These are phyloP conservation scores for Pteromalus puparum DNA, from an alignment of 1,140 invertebrate genomes.

Conservation along the genomic window DNA sequence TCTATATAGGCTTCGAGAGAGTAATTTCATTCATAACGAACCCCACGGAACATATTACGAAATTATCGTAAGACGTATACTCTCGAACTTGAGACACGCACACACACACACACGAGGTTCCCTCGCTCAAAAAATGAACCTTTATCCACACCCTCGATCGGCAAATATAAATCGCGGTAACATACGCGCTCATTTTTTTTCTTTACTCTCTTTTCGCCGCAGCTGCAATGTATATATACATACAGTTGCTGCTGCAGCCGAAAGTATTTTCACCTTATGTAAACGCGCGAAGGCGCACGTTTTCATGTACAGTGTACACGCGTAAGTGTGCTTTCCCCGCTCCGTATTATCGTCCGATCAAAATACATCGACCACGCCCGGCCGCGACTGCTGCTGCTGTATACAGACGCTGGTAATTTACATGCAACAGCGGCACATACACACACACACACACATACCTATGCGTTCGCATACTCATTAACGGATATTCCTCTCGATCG, in stretches of 20 bases:
- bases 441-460: not conserved
- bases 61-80: no score
- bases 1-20: no score
- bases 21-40: not conserved
- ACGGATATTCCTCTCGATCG: not conserved
- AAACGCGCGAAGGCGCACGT: slow-evolving; percentile 60
- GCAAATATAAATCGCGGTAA: no score
- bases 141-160: no score
- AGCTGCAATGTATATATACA: no score
- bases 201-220: slow-evolving; percentile 14
- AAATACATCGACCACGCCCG: slow-evolving; percentile 53
- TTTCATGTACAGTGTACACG: slow-evolving; percentile 54
- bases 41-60: no score
- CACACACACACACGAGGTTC: no score
- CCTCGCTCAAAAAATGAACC: no score
- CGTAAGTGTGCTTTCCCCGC: slow-evolving; percentile 64
- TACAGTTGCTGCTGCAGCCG: not conserved
- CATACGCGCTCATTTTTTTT: not conserved
- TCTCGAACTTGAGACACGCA: no score
- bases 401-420: not conserved
- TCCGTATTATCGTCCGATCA: slow-evolving; percentile 53
- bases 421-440: not conserved
- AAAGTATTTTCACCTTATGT: slow-evolving; percentile 66
- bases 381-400: not conserved
- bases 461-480: not conserved